Evolutionary conservation across 23 tunicate genomes (phyloP), one percentile per base, ranked within the genome.

Genomic region (Ascidia mentula): DNA sequence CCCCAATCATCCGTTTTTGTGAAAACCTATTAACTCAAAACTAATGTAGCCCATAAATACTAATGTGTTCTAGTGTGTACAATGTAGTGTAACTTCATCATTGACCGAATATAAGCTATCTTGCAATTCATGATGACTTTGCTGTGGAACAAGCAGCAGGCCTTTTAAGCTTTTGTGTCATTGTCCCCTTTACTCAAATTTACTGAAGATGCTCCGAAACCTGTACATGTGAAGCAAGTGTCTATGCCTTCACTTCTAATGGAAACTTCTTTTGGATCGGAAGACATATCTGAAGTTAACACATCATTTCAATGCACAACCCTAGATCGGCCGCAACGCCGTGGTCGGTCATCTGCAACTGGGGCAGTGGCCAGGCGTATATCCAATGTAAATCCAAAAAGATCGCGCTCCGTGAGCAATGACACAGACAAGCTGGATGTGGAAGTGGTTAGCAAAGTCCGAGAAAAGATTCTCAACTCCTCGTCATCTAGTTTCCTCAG

Each of bases 211-310:
- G 69, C 32, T 60, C 74, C 69, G 9, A 31, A 30, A 35, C 69
- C 24, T 65, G 32, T 42, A 17, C 94, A 83, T 74, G 40, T 22
- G 34, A 89, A 79, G 40, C 94, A 89, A 72, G 72, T 81, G 13
- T 89, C 94, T 40, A 31, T 89, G 71, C 94, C 94, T 35, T 77
- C 93, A 4, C 46, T 83, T 45, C 65, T 86, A 12, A 60, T 86
- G 38, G 90, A 79, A 79, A 86, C 90, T 0, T 86, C 90, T 7
- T 86, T 86, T 39, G 90, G 90, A 24, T 72, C 89, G 12, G 78
- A 77, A 20, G 82, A 78, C 40, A 77, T 85, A 7, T 26, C 82
- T 35, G 89, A 85, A 60, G 78, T 77, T 45, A 42, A 32, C 69
- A 30, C 46, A 1, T 77, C 80, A 30, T 53, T 53, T 53, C 12